These are phyloP conservation scores for Phaonia tiefii DNA, from an alignment of 2,888 invertebrate species.

Conservation along the genomic window DNA sequence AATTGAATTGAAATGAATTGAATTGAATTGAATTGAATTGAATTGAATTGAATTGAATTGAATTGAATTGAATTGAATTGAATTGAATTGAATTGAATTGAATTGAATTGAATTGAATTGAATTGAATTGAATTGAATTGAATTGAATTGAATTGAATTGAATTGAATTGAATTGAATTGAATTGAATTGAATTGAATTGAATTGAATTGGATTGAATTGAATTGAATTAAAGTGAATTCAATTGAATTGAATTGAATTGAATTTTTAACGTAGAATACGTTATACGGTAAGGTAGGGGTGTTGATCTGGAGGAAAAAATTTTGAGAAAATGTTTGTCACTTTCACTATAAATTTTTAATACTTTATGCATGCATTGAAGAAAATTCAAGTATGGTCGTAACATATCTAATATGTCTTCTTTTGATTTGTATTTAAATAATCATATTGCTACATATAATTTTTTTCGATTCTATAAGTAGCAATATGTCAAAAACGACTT, in stretches of 20 bases:
- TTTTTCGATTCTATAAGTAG: too few species aligned
- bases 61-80: conserved; percentile 11
- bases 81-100: conserved; percentile 2
- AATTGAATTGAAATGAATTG: conserved; percentile 8
- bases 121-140: conserved; percentile 35
- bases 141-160: conserved; percentile 13
- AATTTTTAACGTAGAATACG: conserved; percentile 2
- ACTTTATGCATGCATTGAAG: too few species aligned
- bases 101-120: conserved; percentile 21
- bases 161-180: conserved; percentile 33
- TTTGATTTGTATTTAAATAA: too few species aligned
- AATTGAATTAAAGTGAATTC: conserved; percentile 34
- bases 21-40: conserved; percentile 13
- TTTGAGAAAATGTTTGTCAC: too few species aligned
- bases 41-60: conserved; percentile 13
- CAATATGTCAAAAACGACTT: too few species aligned
- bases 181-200: conserved; percentile 35
- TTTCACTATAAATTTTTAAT: too few species aligned
- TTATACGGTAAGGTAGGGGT: too few species aligned
- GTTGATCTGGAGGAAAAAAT: too few species aligned
- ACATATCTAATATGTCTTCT: too few species aligned
- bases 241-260: conserved; percentile 36
- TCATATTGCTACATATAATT: too few species aligned
- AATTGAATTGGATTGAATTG: conserved; percentile 35
- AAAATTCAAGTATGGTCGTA: too few species aligned